These are phyloP conservation scores for Drosophila paulistorum DNA, from an alignment of 1,140 invertebrate genomes.

Conservation along the genomic window DNA sequence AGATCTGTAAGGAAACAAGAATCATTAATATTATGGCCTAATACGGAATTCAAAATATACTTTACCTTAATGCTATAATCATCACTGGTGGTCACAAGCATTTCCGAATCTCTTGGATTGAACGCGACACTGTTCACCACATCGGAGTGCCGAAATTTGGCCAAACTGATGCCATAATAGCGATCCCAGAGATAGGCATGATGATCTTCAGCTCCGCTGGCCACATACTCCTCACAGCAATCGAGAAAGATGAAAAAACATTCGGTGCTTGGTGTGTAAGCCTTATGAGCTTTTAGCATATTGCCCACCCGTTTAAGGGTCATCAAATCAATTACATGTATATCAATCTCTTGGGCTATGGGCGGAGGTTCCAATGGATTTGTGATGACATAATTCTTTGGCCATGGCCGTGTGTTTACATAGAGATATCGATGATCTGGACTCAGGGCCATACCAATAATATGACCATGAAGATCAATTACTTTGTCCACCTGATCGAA, in stretches of 20 bases:
- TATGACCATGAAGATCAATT: slow-evolving; percentile 94
- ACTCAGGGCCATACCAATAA: slow-evolving; percentile 94
- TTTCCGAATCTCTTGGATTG: slow-evolving; percentile 91
- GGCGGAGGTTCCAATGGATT: slow-evolving; percentile 93
- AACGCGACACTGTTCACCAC: slow-evolving; percentile 95
- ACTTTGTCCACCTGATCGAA: slow-evolving; percentile 92
- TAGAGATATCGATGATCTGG: slow-evolving; percentile 94
- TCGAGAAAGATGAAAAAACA: slow-evolving; percentile 96
- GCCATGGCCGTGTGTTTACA: slow-evolving; percentile 94
- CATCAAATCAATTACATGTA: slow-evolving; percentile 93
- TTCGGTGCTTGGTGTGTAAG: slow-evolving; percentile 94
- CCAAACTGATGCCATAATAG: slow-evolving; percentile 92
- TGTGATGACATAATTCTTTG: slow-evolving; percentile 89
- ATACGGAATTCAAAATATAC: not conserved
- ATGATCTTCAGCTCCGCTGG: slow-evolving; percentile 94
- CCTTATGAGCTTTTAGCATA: slow-evolving; percentile 93
- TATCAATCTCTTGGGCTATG: slow-evolving; percentile 95
- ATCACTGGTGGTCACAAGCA: slow-evolving; percentile 94
- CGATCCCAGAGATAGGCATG: slow-evolving; percentile 94
- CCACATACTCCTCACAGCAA: slow-evolving; percentile 93
- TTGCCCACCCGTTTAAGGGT: slow-evolving; percentile 91
- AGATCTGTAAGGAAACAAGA: slow-evolving; percentile 47
- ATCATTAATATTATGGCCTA: not conserved
- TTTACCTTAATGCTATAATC: slow-evolving; percentile 88
- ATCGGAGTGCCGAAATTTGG: slow-evolving; percentile 90